Base-by-base conservation (phyloP, 1,140 invertebrate genomes). In the Onthophagus taurus region DNA sequence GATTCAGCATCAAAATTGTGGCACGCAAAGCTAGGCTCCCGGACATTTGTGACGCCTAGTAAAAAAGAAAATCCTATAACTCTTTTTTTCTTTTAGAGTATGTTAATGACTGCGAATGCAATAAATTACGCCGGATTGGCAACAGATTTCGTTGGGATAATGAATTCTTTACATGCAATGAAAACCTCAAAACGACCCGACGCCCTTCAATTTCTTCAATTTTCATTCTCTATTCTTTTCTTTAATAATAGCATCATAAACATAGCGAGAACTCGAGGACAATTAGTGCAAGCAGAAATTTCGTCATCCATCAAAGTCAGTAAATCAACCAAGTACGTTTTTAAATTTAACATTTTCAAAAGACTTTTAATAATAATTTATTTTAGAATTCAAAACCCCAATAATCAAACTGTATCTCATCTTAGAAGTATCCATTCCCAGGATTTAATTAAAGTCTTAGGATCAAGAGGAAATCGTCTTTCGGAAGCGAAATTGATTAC, bases 371-470 rank as follows among this genome's bases (percentile, higher is more conserved):
- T 26, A 7, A 26, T 26, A 7, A 26, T n/a, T 26, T 26, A 26
- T 26, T 26, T 26, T n/a, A 26, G 24, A 7, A 26, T 26, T 7
- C 24, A 26, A 7, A 26, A 26, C 7, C 7, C 24, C n/a, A 26
- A 7, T 7, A n/a, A n/a, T n/a, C 24, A 26, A n/a, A 26, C 24
- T 4, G 35, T 37, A n/a, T 21, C 20, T 1, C 35, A 37, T 37
- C 13, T 37, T 7, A 18, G 35, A 4, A 37, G 18, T 13, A 37
- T 41, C 85, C 89, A 0, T 80, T 91, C 12, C 75, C 83, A 51
- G 83, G 90, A 1, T 94, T 95, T 67, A 78, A 79, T 4, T 71
- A 68, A 2, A 96, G 95, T 66, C 64, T 95, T 17, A 87, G 89
- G 11, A 69, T 29, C 23, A 29, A 4, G 11, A 26, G 9, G 12